phyloP scores from a whole-genome alignment of 2,113 vertebrate genomes.

The Accipiter virgatus region DNA sequence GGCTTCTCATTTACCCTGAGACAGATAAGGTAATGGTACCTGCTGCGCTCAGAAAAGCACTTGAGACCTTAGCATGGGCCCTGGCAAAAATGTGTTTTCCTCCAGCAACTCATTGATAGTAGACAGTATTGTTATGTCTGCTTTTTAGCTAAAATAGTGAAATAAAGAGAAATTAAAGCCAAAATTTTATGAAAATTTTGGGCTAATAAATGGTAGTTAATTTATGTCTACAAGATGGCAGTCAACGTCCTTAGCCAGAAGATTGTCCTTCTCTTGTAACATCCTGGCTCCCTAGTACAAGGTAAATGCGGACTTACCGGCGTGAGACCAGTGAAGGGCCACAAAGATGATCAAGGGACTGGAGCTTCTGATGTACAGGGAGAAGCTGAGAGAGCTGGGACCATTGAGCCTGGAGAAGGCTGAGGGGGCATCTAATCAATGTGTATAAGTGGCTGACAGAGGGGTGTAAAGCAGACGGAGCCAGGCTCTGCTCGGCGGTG shows the following conservation, averaged over 20 bases:
- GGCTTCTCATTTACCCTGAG: background rate
- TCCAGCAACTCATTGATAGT: background rate
- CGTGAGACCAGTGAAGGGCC: background rate
- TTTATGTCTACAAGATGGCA: background rate
- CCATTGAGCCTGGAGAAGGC: background rate
- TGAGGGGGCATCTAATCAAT: background rate
- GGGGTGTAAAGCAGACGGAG: background rate
- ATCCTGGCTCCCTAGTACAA: background rate
- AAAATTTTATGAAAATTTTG: background rate
- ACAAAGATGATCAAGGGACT: background rate
- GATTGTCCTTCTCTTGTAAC: background rate
- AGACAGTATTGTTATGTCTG: background rate
- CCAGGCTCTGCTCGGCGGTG: background rate
- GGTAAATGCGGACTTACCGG: background rate
- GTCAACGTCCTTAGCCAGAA: background rate
- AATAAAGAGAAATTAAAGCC: background rate
- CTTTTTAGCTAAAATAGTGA: background rate
- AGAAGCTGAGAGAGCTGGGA: background rate
- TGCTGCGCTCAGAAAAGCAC: background rate
- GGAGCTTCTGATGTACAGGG: background rate
- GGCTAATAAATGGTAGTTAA: background rate
- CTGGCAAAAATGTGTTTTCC: background rate
- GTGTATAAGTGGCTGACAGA: background rate
- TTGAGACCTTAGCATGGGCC: background rate
- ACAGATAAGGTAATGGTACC: background rate